Base-by-base conservation (phyloP, 1,140 invertebrate species). In the Conus ventricosus region DNA sequence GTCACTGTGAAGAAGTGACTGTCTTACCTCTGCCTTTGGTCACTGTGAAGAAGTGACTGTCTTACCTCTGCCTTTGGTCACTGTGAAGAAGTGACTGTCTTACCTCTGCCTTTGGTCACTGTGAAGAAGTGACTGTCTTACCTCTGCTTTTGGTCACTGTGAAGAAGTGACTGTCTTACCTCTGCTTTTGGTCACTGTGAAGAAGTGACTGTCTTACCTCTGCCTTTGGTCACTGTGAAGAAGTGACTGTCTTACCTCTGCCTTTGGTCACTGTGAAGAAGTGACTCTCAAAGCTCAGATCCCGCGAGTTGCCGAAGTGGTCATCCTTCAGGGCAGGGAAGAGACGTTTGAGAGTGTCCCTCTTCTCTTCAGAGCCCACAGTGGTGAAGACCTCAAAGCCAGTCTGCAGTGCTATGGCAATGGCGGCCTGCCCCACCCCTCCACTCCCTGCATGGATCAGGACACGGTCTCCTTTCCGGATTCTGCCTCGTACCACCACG, bases 371-470 rank as follows among this genome's bases (percentile, higher is more conserved):
- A 39, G 97, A 95, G 25, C 96, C 93, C 57, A 94, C 93, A 23
- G 94, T 95, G 78, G 94, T 94, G 88, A 94, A 95, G 4, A 95
- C 93, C 84, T 97, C 97, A 95, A 98, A 97, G 20, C 98, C 98
- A 95, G 97, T 96, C 93, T 97, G 96, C 13, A 99, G 95, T 54
- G 98, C 98, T 92, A 99, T 98, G 13, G 97, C 96, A 92, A 99
- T 99, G 89, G 98, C 98, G 10, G 98, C 98, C 96, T 99, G 98
- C 11, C 99, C 99, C 53, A 99, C 98, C 92, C 98, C 99, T 91
- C 99, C 99, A 91, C 97, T 97, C 90, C 99, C 99, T 87, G 99
- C 98, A 94, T 99, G 99, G 91, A 99, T 97, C 1, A 99, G 96
- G 54, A 99, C 94, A 63, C 91, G 96, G 92, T 99, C 98, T 5